Conservation (phyloP, 2,113 vertebrate species). For the Eublepharis macularius region DNA sequence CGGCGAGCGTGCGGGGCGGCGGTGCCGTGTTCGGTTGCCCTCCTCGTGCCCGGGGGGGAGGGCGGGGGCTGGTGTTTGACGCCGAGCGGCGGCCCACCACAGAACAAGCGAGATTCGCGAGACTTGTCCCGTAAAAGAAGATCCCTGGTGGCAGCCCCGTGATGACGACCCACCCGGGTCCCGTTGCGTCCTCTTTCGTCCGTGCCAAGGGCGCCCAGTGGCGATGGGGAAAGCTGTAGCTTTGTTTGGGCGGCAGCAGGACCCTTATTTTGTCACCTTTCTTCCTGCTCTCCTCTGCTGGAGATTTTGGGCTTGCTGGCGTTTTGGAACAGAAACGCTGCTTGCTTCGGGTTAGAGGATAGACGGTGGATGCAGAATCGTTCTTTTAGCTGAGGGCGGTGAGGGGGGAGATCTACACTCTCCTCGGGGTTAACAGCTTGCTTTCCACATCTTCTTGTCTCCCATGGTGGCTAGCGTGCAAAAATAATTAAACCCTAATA, state of each 20-base stretch:
- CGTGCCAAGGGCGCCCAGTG: background rate
- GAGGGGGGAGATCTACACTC: background rate
- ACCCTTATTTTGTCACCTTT: too few species aligned
- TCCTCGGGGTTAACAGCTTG: background rate
- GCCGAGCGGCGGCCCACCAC: background rate
- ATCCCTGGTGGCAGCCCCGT: too few species aligned
- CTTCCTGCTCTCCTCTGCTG: background rate
- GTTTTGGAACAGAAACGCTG: too few species aligned
- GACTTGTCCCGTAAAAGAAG: background rate
- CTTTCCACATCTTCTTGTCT: background rate
- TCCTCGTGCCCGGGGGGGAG: background rate
- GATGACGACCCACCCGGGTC: background rate
- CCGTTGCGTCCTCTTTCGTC: conserved; percentile 26
- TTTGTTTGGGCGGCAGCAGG: conserved; percentile 15
- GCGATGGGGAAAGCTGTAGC: background rate
- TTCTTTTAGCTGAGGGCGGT: background rate
- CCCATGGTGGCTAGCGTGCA: background rate
- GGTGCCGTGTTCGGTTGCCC: too few species aligned
- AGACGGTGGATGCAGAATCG: background rate
- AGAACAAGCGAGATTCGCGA: background rate
- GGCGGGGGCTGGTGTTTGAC: background rate
- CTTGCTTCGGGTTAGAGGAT: too few species aligned
- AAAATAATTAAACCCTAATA: background rate
- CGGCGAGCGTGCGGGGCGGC: too few species aligned
- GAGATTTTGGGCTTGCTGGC: background rate